Conservation (phyloP, 1,140 invertebrate species). For the Bombus confusus region DNA sequence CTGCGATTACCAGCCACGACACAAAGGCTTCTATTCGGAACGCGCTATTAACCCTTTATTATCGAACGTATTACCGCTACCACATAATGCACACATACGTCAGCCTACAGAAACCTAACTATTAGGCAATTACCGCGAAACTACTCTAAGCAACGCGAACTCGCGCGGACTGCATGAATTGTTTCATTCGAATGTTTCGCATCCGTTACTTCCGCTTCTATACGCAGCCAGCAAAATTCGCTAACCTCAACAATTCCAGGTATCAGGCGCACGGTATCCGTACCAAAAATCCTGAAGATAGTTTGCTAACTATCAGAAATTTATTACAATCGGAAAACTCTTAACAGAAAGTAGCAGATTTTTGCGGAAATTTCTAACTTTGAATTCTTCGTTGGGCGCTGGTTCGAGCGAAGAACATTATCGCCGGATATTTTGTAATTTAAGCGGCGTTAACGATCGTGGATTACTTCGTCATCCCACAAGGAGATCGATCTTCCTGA, state of each 20-base stretch:
- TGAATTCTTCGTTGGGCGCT: too few relatives aligned
- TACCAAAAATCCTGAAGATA: not conserved
- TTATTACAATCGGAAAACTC: not conserved
- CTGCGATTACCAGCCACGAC: slow-evolving; percentile 49
- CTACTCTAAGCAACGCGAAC: not conserved
- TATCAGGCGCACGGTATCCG: not conserved
- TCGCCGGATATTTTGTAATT: too few relatives aligned
- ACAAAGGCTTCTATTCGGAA: slow-evolving; percentile 51
- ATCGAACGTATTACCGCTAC: slow-evolving; percentile 51
- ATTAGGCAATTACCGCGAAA: slow-evolving; percentile 36
- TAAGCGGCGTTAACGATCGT: too few relatives aligned
- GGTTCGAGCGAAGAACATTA: too few relatives aligned
- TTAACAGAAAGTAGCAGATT: not conserved
- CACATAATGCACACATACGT: slow-evolving; percentile 40
- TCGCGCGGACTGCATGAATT: not conserved
- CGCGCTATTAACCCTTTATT: slow-evolving; percentile 55
- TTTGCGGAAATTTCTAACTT: not conserved
- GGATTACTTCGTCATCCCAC: too few relatives aligned
- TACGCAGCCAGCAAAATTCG: not conserved
- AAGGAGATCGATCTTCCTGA: not conserved
- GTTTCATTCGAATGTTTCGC: not conserved
- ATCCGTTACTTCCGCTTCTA: not conserved
- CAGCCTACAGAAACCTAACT: slow-evolving; percentile 36
- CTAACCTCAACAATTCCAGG: not conserved
- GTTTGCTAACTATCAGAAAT: not conserved